Evolutionary conservation across 2,888 invertebrate genomes (phyloP).

Genomic region (Tromatobia lineatoria): DNA sequence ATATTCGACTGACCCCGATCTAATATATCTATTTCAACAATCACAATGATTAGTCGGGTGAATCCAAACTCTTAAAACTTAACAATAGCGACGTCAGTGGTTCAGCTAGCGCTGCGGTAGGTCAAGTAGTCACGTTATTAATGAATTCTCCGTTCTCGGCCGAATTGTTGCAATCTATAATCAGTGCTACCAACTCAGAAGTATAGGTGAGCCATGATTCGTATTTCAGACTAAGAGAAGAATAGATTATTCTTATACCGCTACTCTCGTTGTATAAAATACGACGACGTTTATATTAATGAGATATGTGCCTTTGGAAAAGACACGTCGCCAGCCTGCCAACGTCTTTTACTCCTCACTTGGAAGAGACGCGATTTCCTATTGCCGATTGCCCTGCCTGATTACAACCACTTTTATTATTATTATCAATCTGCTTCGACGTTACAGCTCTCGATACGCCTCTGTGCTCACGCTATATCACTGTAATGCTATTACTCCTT

Average conservation of each 20-base stretch:
- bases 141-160: conserved; percentile 65
- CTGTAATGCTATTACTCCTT: conserved; percentile 24
- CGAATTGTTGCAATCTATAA: conserved; percentile 45
- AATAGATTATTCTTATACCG: conserved; percentile 10
- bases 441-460: conserved; percentile 7
- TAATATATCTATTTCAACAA: background rate
- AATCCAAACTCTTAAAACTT: conserved; percentile 9
- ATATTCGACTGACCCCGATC: background rate
- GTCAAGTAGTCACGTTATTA: conserved; percentile 64
- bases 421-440: conserved; percentile 52
- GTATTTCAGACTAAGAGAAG: conserved; percentile 33
- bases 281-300: conserved; percentile 79
- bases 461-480: conserved; percentile 28
- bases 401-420: conserved; percentile 60
- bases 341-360: conserved; percentile 38
- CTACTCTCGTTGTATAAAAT: conserved; percentile 71
- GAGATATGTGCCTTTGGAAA: conserved; percentile 73
- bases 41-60: background rate
- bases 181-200: conserved; percentile 3
- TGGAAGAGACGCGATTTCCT: conserved; percentile 54
- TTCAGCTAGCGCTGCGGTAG: background rate
- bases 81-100: background rate
- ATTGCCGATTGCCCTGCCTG: conserved; percentile 66
- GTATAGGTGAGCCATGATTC: conserved; percentile 20
- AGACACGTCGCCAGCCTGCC: conserved; percentile 70